Conservation (phyloP, 2,113 vertebrate species). For the Ceyx cyanopectus region DNA sequence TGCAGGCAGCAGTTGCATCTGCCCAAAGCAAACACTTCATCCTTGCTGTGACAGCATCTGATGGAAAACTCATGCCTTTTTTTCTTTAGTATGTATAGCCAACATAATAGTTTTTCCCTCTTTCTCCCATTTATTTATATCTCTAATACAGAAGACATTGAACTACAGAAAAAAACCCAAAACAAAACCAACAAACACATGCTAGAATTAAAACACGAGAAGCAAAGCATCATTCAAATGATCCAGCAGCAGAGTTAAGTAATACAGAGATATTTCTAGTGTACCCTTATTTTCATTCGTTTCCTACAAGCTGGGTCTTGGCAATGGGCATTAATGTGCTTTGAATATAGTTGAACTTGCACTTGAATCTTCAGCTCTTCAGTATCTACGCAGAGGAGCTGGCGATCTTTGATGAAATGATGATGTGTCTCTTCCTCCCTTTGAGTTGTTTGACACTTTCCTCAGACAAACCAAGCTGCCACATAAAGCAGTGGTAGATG, state of each 20-base stretch:
- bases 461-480: neutral
- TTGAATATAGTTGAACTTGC: neutral
- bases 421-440: neutral
- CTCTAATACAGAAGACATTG: neutral
- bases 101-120: neutral
- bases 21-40: conserved; percentile 7
- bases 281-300: neutral
- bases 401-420: neutral
- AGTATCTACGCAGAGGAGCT: neutral
- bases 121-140: neutral
- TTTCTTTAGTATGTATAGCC: neutral
- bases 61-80: neutral
- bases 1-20: conserved; percentile 16
- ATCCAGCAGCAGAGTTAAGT: neutral
- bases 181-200: too few species aligned
- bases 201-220: neutral
- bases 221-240: neutral
- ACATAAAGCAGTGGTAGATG: neutral
- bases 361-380: neutral
- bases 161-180: neutral
- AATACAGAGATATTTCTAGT: neutral
- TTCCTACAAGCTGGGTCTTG: neutral
- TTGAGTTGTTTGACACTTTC: neutral
- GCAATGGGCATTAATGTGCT: neutral
- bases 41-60: neutral